Conservation (phyloP, 92 coral and sea anemone genomes). For the Diadumene lineata region DNA sequence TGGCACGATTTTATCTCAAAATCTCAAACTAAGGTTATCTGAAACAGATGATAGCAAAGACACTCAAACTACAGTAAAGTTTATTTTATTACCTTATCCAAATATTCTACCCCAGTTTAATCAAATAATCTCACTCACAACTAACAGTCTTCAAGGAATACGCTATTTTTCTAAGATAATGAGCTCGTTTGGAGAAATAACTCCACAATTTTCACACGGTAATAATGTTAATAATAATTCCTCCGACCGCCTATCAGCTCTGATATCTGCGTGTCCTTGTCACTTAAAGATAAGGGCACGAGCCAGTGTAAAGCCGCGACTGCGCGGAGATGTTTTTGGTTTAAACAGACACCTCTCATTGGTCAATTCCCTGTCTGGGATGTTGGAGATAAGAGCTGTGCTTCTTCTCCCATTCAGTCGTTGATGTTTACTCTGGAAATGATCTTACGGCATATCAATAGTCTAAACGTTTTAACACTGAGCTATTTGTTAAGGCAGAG, state of each 20-base stretch:
- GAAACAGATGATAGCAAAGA: background rate
- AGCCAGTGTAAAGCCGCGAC: slow-evolving; percentile 3
- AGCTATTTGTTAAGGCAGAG: slow-evolving; percentile 13
- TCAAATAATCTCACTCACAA: background rate
- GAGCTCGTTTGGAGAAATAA: background rate
- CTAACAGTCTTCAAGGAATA: too few relatives aligned
- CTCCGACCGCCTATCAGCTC: background rate
- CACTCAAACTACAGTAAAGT: background rate
- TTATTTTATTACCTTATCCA: background rate
- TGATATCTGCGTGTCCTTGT: slow-evolving; percentile 14
- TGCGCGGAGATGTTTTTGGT: slow-evolving; percentile 21
- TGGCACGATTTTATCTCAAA: slow-evolving; percentile 9
- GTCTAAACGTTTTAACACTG: slow-evolving; percentile 9
- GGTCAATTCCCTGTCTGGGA: slow-evolving; percentile 11
- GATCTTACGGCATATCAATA: slow-evolving; percentile 33
- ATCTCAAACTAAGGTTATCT: slow-evolving; percentile 7
- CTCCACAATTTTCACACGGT: slow-evolving; percentile 16
- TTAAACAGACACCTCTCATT: background rate
- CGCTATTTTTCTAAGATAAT: too few relatives aligned
- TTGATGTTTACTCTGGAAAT: slow-evolving; percentile 36
- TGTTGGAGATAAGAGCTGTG: slow-evolving; percentile 23
- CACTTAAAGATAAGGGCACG: slow-evolving; percentile 37
- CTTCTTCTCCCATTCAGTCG: slow-evolving; percentile 17
- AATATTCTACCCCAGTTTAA: background rate
- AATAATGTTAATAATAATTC: background rate